Conservation (phyloP, 2,113 vertebrate species). For the Phyllopteryx taeniolatus region DNA sequence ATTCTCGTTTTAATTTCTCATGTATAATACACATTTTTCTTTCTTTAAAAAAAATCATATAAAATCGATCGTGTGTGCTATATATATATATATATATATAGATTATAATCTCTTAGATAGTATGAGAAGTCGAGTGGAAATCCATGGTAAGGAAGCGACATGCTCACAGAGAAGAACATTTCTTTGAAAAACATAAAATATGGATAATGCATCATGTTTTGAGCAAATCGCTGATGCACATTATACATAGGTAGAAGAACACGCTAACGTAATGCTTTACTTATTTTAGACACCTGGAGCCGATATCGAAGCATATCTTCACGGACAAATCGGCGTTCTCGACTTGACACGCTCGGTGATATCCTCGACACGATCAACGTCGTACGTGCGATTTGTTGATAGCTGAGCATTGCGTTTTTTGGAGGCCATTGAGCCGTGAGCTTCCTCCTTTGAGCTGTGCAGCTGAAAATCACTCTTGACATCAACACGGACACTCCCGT, state of each 20-base stretch:
- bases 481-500: constrained; percentile 44
- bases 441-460: constrained; percentile 34
- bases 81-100: too few relatives aligned
- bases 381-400: constrained; percentile 29
- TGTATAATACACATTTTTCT: too few relatives aligned
- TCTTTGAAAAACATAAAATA: too few relatives aligned
- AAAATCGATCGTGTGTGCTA: too few relatives aligned
- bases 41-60: too few relatives aligned
- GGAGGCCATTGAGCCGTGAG: constrained; percentile 28
- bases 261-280: too few relatives aligned
- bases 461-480: constrained; percentile 47
- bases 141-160: too few relatives aligned
- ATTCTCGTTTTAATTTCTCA: too few relatives aligned
- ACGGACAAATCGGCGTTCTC: constrained; percentile 18
- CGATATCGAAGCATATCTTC: background rate
- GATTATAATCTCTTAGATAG: too few relatives aligned
- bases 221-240: too few relatives aligned
- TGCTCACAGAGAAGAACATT: too few relatives aligned
- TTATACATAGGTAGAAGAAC: background rate
- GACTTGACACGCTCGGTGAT: constrained; percentile 14
- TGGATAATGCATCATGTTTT: background rate
- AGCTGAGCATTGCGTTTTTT: constrained; percentile 7
- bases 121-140: too few relatives aligned
- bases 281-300: background rate
- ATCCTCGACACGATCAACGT: constrained; percentile 29